Evolutionary conservation across 2,797 vertebrate species (phyloP).

Genomic region (Enteromius thamalakanensis): DNA sequence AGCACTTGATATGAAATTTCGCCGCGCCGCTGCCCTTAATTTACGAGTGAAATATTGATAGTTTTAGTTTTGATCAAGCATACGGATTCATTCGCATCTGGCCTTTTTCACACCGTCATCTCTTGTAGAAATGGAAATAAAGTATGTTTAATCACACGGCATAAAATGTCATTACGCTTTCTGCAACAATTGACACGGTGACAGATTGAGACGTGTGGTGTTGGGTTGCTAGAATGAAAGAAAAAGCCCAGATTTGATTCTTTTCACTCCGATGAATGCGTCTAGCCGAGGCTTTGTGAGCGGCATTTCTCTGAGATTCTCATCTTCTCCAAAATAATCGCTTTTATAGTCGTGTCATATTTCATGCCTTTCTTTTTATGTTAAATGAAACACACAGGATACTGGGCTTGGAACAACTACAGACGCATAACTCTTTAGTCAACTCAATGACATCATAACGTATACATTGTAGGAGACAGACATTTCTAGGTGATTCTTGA

Average conservation of each 20-base stretch:
- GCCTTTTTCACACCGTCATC: constrained; percentile 34
- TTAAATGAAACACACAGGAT: constrained; percentile 1
- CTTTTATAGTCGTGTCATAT: constrained; percentile 14
- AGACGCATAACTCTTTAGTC: neutral
- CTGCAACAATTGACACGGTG: constrained; percentile 22
- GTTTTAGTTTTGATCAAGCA: constrained; percentile 40
- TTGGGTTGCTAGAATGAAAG: constrained; percentile 38
- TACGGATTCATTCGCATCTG: constrained; percentile 40
- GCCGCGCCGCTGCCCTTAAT: constrained; percentile 49
- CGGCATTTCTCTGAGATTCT: neutral
- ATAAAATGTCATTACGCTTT: constrained; percentile 55
- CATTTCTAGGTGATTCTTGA: neutral
- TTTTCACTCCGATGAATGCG: constrained; percentile 22
- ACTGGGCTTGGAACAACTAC: neutral
- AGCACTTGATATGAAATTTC: constrained; percentile 9
- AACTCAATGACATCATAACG: constrained; percentile 15
- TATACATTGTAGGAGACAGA: neutral
- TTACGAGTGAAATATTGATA: constrained; percentile 46
- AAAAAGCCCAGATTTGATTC: constrained; percentile 13
- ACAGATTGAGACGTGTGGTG: constrained; percentile 43
- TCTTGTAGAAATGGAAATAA: constrained; percentile 36
- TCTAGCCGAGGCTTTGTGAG: constrained; percentile 20
- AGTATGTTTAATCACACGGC: constrained; percentile 50
- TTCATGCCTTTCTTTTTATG: constrained; percentile 9
- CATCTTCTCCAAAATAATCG: constrained; percentile 26